These are phyloP conservation scores for Amphiprion ocellaris DNA, from an alignment of 2,113 vertebrate genomes.

Conservation along the genomic window DNA sequence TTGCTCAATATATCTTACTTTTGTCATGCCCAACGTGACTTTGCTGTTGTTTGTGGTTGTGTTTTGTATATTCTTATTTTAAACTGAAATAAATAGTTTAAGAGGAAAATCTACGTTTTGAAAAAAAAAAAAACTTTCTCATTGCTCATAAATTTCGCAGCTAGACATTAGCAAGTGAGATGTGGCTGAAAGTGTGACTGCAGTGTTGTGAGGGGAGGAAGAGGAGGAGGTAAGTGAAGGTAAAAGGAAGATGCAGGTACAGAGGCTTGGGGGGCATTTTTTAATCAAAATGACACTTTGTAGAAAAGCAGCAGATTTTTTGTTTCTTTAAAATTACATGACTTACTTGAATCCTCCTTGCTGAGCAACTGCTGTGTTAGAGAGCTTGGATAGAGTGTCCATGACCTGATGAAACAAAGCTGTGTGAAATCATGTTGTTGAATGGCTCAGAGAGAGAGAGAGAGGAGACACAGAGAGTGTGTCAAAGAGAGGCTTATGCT, in stretches of 20 bases:
- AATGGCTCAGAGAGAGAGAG: not conserved
- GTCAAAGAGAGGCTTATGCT: not conserved
- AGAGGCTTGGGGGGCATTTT: not conserved
- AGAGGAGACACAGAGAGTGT: not conserved
- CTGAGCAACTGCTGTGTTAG: constrained; percentile 86
- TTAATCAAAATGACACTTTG: not conserved
- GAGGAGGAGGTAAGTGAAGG: not conserved
- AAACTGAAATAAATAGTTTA: not conserved
- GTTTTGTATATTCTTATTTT: not conserved
- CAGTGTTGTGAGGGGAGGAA: not conserved
- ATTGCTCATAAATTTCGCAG: not conserved
- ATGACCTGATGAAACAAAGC: constrained; percentile 87
- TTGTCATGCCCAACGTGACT: no score
- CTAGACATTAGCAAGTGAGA: not conserved
- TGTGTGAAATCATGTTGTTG: not conserved
- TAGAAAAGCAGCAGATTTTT: not conserved
- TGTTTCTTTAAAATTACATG: no score
- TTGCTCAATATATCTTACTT: not conserved
- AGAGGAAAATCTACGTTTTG: not conserved
- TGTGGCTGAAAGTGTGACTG: constrained; percentile 4
- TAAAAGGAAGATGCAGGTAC: not conserved
- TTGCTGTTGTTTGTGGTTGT: not conserved
- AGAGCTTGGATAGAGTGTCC: constrained; percentile 93
- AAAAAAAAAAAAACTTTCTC: not conserved
- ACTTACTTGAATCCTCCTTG: constrained; percentile 91